These are phyloP conservation scores for Eristalis tenax DNA, from an alignment of 2,888 invertebrate genomes.

Conservation along the genomic window DNA sequence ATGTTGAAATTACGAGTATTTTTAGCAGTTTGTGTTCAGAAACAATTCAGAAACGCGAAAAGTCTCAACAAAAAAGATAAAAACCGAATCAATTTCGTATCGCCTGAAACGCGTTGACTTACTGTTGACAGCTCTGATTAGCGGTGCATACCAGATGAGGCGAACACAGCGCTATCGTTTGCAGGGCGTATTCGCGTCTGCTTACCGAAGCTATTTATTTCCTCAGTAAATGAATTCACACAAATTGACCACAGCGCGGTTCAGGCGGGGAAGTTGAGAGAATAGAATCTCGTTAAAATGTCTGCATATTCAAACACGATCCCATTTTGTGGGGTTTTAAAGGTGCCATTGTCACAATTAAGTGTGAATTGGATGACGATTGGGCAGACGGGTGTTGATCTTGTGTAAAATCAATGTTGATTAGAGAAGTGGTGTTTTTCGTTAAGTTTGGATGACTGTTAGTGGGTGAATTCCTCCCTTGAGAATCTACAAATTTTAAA, in stretches of 20 bases:
- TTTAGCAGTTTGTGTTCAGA: constrained; percentile 12
- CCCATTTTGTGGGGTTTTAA: constrained; percentile 13
- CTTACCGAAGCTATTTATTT: neutral
- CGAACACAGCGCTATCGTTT: neutral
- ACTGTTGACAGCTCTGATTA: constrained; percentile 34
- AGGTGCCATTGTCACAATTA: constrained; percentile 31
- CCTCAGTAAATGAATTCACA: constrained; percentile 7
- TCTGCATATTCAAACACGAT: constrained; percentile 17
- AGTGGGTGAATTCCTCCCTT: too few relatives aligned
- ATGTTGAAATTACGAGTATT: constrained; percentile 7
- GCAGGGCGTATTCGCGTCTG: constrained; percentile 13
- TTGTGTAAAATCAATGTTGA: constrained; percentile 25
- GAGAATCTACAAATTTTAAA: too few relatives aligned
- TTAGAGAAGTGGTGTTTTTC: neutral
- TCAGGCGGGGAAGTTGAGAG: neutral
- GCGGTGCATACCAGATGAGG: constrained; percentile 28
- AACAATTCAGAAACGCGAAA: neutral
- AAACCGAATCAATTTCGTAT: neutral
- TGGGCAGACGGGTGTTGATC: neutral
- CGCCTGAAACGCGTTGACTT: neutral
- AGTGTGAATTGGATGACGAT: constrained; percentile 19
- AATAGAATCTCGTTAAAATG: constrained; percentile 19
- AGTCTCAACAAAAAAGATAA: neutral
- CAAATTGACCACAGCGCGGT: neutral
- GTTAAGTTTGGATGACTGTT: too few relatives aligned